A percentile compares a stretch with the other conserved stretches of the same genome.
phyloP scores from a whole-genome alignment of 1,140 invertebrate genomes.

The Zaprionus inermis region DNA sequence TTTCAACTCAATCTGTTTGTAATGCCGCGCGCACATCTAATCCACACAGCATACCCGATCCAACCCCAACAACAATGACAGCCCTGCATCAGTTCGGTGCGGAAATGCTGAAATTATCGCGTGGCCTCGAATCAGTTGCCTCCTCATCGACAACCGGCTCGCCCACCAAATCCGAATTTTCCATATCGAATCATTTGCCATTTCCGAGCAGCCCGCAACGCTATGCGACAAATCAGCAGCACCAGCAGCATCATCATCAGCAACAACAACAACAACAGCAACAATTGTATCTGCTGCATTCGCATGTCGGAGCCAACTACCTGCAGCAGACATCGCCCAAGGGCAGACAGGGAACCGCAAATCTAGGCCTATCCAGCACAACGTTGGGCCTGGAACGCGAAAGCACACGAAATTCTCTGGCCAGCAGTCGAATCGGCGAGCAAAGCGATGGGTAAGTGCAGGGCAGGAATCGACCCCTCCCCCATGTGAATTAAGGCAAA shows the following conservation, averaged over 20 bases:
- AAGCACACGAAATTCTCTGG: conserved; percentile 70
- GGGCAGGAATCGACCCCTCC: too few species aligned
- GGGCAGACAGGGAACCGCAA: conserved; percentile 40
- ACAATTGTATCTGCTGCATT: conserved; percentile 42
- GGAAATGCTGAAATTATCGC: conserved; percentile 92
- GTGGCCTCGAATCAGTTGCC: conserved; percentile 88
- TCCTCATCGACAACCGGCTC: conserved; percentile 84
- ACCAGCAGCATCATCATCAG: conserved; percentile 11
- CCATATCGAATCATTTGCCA: conserved; percentile 71
- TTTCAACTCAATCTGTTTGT: neutral
- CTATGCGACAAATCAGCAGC: conserved; percentile 54
- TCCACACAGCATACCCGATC: conserved; percentile 85
- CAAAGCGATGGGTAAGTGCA: conserved; percentile 70
- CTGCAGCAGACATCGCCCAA: conserved; percentile 62
- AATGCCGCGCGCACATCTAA: conserved; percentile 18
- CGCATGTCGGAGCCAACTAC: conserved; percentile 31
- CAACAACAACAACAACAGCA: conserved; percentile 33
- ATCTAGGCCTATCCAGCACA: conserved; percentile 51
- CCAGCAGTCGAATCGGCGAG: conserved; percentile 65
- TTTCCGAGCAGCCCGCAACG: conserved; percentile 70
- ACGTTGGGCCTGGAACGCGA: conserved; percentile 62
- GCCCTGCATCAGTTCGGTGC: conserved; percentile 92
- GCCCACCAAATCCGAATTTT: conserved; percentile 82
- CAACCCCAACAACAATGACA: conserved; percentile 91
- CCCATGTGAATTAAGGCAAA: too few species aligned